Evolutionary conservation across 2,113 vertebrate species (phyloP), one percentile per base, ranked within the genome.

Genomic region (Poeciliopsis retropinna): DNA sequence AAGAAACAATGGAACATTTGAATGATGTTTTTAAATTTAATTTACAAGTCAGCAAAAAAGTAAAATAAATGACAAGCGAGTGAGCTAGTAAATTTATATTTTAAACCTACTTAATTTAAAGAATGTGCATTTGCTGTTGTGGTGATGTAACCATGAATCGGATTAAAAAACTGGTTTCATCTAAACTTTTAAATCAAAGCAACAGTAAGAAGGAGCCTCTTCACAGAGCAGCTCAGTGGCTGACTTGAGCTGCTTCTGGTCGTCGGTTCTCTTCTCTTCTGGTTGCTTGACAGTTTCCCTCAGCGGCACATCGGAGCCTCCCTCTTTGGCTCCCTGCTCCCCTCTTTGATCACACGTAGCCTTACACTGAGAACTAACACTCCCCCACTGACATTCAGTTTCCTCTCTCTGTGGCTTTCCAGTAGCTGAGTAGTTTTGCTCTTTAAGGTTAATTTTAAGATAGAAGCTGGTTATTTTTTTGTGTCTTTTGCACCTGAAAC

Each of bases 341-440:
- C 54, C 62, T 64, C 72, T 85, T 84, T 85, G 77, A 85, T 86
- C 78, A 69, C 78, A 72, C 70, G 69, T 44, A 61, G 62, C 13
- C 64, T 7, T 8, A 69, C 68, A 71, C 54, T 14, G 54, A 72
- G 30, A 69, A 54, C 81, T 25, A 51, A 71, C 83, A 73, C 60
- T 19, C 80, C 67, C 65, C 62, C 61, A 78, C 72, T 2, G 62
- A 54, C 73, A 80, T 77, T 60, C 60, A 27, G 39, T 65, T 54
- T 47, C 64, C 69, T 41, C 72, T 32, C 64, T 17, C 2, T 27
- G n/a, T 60, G 13, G 39, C 64, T 74, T 61, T 44, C 61, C 34
- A 39, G 22, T n/a, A 27, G 9, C 60, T 67, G 44, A 47, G 15
- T 47, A 78, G 60, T 83, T 83, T 57, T 61, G 54, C 34, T 79